Conservation (phyloP, 1,140 invertebrate species). For the Cyclina sinensis region DNA sequence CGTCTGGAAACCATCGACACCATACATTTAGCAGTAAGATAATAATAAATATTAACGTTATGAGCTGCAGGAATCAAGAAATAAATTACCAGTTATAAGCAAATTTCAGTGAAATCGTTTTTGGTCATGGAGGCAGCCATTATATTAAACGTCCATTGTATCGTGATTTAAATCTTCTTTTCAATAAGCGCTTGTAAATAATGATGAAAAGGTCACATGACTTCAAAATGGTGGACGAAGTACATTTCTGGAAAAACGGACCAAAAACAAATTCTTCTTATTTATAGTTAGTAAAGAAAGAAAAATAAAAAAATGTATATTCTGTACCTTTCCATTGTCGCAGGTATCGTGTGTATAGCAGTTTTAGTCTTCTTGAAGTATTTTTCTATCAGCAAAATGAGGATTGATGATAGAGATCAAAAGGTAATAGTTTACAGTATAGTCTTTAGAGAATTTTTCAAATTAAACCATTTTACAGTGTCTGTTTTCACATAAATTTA, state of each 20-base stretch:
- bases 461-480: too few relatives aligned
- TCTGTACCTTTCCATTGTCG: conserved; percentile 64
- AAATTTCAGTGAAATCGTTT: too few relatives aligned
- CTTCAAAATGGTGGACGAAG: conserved; percentile 65
- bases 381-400: conserved; percentile 68
- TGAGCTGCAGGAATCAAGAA: too few relatives aligned
- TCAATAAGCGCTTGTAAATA: not conserved
- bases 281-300: too few relatives aligned
- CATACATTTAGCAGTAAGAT: too few relatives aligned
- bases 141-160: conserved; percentile 5
- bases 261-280: not conserved
- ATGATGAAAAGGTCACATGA: conserved; percentile 57
- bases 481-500: too few relatives aligned
- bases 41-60: too few relatives aligned
- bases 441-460: too few relatives aligned
- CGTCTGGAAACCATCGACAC: too few relatives aligned
- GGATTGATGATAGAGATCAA: conserved; percentile 59
- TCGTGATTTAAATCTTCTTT: not conserved
- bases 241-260: not conserved
- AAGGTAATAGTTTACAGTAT: too few relatives aligned
- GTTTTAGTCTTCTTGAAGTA: conserved; percentile 68
- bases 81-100: too few relatives aligned
- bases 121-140: conserved; percentile 48
- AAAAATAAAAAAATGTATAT: conserved; percentile 61
- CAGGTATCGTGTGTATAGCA: conserved; percentile 54